Evolutionary conservation across 2,888 invertebrate genomes (phyloP).

Genomic region (Ptilodon capucinus): DNA sequence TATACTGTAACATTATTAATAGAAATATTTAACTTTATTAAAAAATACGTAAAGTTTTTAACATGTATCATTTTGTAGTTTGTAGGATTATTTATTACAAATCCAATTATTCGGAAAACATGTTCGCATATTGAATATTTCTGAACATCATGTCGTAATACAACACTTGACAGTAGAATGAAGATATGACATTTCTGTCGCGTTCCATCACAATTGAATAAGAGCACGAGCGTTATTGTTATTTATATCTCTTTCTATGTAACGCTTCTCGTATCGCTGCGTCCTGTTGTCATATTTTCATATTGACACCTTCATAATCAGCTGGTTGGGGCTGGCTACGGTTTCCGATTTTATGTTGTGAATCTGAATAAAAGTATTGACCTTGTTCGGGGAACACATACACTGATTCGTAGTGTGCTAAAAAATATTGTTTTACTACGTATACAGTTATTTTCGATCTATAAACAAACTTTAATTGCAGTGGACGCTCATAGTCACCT

Average conservation of each 20-base stretch:
- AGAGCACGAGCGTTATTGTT: not conserved
- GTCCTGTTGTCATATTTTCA: not conserved
- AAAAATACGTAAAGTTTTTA: too few relatives aligned
- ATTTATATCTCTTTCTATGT: not conserved
- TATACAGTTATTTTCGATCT: conserved; percentile 11
- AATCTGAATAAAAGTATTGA: conserved; percentile 22
- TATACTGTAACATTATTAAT: too few relatives aligned
- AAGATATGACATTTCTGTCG: conserved; percentile 1
- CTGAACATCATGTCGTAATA: too few relatives aligned
- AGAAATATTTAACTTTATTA: too few relatives aligned
- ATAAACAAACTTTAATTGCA: conserved; percentile 3
- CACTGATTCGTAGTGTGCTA: conserved; percentile 21
- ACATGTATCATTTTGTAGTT: too few relatives aligned
- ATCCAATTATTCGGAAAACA: too few relatives aligned
- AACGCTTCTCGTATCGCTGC: not conserved
- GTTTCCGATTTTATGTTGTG: conserved; percentile 3
- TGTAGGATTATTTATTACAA: too few relatives aligned
- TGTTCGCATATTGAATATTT: too few relatives aligned
- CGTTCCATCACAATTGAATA: not conserved
- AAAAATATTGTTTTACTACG: conserved; percentile 11
- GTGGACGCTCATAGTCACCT: not conserved
- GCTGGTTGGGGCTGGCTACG: too few relatives aligned
- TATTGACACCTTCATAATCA: too few relatives aligned
- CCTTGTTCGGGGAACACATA: conserved; percentile 23
- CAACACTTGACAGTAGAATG: too few relatives aligned